Conservation (phyloP, 2,888 invertebrate species). For the Orthosia cruda region DNA sequence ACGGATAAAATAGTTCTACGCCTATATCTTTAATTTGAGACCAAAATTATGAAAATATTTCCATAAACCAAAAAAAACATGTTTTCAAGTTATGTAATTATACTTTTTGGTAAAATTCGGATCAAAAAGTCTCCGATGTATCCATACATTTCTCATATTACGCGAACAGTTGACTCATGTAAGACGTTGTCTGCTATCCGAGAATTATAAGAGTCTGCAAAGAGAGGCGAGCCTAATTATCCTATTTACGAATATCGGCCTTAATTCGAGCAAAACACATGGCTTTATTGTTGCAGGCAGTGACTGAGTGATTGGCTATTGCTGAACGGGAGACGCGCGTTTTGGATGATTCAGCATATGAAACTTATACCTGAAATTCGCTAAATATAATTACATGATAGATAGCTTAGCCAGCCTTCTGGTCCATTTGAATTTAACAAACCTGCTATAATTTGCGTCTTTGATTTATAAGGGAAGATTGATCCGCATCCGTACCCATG, state of each 20-base stretch:
- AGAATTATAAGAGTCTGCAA: slow-evolving; percentile 4
- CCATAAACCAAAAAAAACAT: too few relatives aligned
- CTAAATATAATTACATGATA: not conserved
- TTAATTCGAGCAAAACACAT: slow-evolving; percentile 28
- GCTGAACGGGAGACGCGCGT: too few relatives aligned
- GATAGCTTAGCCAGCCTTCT: not conserved
- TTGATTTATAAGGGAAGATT: not conserved
- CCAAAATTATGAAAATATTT: too few relatives aligned
- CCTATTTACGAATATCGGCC: slow-evolving; percentile 12
- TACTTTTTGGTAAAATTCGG: too few relatives aligned
- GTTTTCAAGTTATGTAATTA: too few relatives aligned
- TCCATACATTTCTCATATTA: not conserved
- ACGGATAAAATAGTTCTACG: too few relatives aligned
- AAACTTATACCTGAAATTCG: not conserved
- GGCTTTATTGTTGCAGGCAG: slow-evolving; percentile 10
- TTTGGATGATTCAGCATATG: not conserved
- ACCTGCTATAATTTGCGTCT: not conserved
- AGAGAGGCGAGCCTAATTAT: slow-evolving; percentile 27
- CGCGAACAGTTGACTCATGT: slow-evolving; percentile 4
- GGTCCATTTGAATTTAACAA: not conserved
- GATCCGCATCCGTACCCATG: not conserved
- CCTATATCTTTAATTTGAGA: too few relatives aligned
- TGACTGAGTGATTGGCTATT: slow-evolving; percentile 9
- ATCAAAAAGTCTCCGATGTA: too few relatives aligned
- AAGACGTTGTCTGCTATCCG: not conserved